Conservation (phyloP, 1,140 invertebrate species). For the Spodoptera litura region DNA sequence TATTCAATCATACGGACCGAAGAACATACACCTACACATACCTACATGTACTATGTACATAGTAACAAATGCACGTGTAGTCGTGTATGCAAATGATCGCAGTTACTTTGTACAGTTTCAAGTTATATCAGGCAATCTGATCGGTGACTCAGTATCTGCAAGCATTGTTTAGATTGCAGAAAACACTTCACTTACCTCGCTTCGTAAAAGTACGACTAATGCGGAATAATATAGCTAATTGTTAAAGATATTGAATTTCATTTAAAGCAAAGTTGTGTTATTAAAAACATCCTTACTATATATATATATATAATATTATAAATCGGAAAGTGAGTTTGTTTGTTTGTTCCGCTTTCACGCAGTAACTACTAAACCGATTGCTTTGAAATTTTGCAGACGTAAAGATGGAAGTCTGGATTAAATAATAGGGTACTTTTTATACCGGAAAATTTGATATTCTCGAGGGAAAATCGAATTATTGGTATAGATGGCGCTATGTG, state of each 20-base stretch:
- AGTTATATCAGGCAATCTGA: conserved; percentile 20
- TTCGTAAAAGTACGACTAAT: not conserved
- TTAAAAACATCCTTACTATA: too few relatives aligned
- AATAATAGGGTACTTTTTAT: too few relatives aligned
- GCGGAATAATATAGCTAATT: not conserved
- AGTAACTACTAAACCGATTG: too few relatives aligned
- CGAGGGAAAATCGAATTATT: too few relatives aligned
- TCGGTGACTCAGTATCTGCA: conserved; percentile 14
- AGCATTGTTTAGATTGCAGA: conserved; percentile 12
- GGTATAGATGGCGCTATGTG: too few relatives aligned
- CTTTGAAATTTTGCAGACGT: too few relatives aligned
- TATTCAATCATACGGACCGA: not conserved
- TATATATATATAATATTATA: too few relatives aligned
- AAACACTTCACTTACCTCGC: conserved; percentile 2
- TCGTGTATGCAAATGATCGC: conserved; percentile 11
- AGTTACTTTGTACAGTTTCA: not conserved
- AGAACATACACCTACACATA: too few relatives aligned
- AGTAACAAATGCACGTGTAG: conserved; percentile 9
- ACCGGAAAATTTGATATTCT: too few relatives aligned
- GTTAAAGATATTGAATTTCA: conserved; percentile 29
- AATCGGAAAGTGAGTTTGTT: too few relatives aligned
- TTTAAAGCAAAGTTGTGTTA: not conserved
- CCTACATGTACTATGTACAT: not conserved
- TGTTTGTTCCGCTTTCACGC: too few relatives aligned
- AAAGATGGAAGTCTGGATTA: too few relatives aligned